A percentile compares a stretch with the other conserved stretches of the same genome.
Conservation (phyloP, 2,113 vertebrate species). For the Apaloderma vittatum region DNA sequence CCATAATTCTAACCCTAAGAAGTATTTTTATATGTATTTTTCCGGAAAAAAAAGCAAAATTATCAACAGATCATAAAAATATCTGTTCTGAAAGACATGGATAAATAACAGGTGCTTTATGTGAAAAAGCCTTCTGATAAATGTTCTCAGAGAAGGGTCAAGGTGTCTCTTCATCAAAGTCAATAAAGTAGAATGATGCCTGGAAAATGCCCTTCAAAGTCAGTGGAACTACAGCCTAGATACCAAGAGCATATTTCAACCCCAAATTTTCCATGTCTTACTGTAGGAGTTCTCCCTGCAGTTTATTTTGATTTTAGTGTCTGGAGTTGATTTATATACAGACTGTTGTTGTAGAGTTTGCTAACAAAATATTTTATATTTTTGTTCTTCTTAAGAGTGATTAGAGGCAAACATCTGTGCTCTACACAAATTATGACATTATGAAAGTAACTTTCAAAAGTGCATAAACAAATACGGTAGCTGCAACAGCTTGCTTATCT, state of each 20-base stretch:
- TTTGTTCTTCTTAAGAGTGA: slow-evolving; percentile 31
- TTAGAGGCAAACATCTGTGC: slow-evolving; percentile 52
- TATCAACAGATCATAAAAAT: background rate
- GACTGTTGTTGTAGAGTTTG: background rate
- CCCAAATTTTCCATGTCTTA: background rate
- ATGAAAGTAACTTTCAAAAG: slow-evolving; percentile 40
- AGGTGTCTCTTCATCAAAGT: background rate
- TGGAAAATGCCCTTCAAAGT: background rate
- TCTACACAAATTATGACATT: slow-evolving; percentile 21
- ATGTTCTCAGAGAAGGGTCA: background rate
- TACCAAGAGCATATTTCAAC: background rate
- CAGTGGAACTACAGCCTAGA: background rate
- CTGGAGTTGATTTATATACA: slow-evolving; percentile 17
- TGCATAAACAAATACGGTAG: background rate
- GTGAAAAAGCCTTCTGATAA: background rate
- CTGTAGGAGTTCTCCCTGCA: background rate
- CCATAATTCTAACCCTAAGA: background rate
- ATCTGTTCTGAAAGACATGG: background rate
- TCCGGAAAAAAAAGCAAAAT: background rate
- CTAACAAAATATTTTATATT: slow-evolving; percentile 16
- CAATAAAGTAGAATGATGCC: background rate
- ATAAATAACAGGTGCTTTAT: background rate
- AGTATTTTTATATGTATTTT: background rate
- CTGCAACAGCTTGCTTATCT: slow-evolving; percentile 34
- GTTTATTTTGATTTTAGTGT: slow-evolving; percentile 11